Evolutionary conservation across 2,113 vertebrate genomes (phyloP), one percentile per base, ranked within the genome.

Genomic region (Mustela nigripes): DNA sequence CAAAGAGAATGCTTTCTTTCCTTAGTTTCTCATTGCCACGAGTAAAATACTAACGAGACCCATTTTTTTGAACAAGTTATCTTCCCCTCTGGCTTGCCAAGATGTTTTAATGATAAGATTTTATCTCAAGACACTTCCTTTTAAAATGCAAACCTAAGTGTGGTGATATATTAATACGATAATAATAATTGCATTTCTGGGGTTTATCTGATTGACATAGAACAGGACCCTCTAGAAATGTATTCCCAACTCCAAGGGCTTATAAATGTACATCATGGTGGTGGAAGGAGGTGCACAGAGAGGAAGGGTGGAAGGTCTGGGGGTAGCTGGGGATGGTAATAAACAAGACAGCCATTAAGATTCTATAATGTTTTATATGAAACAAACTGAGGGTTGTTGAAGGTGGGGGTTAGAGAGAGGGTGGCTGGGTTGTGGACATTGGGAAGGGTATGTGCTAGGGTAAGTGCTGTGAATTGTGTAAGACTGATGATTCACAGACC

Each of bases 141-240:
- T 95, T 45, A 83, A 82, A 97, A 96, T 92, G 22, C n/a, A 79
- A 92, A 89, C 71, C 71, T 89, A 73, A 91, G 22, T 67, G 8
- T 45, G 7, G 11, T 78, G 53, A 45, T 50, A 82, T 91, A 96
- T 82, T 60, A 95, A 73, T 86, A 84, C 79, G 50, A 85, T 60
- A 58, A 81, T 85, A 16, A 60, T 94, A 42, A 85, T 65, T 96
- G 45, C 9, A 50, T 83, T 60, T 96, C 79, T 78, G 12, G n/a
- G 36, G 36, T 95, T 92, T 92, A 60, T 78, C 88, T 86, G 36
- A 69, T 69, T 58, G 71, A 4, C 50, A 85, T 33, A 91, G 63
- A 93, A 82, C 11, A 48, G 16, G 8, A n/a, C 36, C 50, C 63
- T 93, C 45, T 86, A 79, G 80, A 92, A 94, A 78, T 7, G 1